A percentile compares a stretch with the other conserved stretches of the same genome.
Conservation (phyloP, 2,888 invertebrate species). For the Branchipolynoe longqiensis region DNA sequence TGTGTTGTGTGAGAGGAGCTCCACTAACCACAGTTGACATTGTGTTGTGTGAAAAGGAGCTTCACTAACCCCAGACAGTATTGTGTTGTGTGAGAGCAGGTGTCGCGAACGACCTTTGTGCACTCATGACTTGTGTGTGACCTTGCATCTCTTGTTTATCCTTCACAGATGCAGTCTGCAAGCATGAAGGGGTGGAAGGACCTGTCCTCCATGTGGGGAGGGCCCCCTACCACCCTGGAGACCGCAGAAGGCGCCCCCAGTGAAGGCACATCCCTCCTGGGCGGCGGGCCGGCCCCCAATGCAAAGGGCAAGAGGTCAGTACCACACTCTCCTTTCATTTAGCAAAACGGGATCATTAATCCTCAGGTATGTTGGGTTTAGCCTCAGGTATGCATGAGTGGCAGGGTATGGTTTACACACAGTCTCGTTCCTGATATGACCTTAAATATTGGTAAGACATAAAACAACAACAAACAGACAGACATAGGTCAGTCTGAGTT, state of each 20-base stretch:
- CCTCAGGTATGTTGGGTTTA: too few relatives aligned
- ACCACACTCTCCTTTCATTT: too few relatives aligned
- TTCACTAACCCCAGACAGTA: neutral
- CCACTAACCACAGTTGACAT: too few relatives aligned
- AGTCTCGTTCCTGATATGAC: too few relatives aligned
- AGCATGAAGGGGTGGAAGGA: slow-evolving; percentile 80
- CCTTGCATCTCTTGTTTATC: neutral
- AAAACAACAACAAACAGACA: too few relatives aligned
- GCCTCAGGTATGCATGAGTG: too few relatives aligned
- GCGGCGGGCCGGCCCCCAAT: slow-evolving; percentile 22
- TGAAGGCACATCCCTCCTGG: slow-evolving; percentile 57
- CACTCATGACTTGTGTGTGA: neutral
- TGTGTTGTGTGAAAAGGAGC: too few relatives aligned
- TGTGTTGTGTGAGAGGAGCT: too few relatives aligned
- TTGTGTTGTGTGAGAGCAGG: neutral
- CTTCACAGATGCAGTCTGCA: slow-evolving; percentile 74
- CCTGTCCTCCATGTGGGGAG: slow-evolving; percentile 78
- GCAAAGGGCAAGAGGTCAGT: slow-evolving; percentile 53
- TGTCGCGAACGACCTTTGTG: neutral
- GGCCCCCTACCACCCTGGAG: slow-evolving; percentile 76
- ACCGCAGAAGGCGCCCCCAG: slow-evolving; percentile 64
- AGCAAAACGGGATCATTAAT: too few relatives aligned
- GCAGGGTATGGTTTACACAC: too few relatives aligned
- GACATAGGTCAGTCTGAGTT: too few relatives aligned
- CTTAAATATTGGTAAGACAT: too few relatives aligned